Evolutionary conservation across 2,797 vertebrate genomes (phyloP).

Genomic region (Morus bassanus): DNA sequence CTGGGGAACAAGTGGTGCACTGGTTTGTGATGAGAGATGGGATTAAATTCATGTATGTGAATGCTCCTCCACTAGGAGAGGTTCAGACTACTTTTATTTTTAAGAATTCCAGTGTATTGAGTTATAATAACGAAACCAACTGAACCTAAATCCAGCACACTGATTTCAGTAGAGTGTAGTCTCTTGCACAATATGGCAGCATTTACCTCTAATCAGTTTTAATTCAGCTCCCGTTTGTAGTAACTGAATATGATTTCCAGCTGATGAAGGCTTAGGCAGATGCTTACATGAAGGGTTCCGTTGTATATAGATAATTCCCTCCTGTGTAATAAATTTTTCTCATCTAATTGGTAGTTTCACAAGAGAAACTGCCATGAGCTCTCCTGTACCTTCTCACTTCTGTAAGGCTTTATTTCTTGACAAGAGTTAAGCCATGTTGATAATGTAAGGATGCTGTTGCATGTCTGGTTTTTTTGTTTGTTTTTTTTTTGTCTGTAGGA

Average conservation of each 20-base stretch:
- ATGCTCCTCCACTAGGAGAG: background rate
- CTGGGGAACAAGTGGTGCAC: background rate
- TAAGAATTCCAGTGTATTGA: background rate
- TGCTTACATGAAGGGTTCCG: background rate
- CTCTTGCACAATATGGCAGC: background rate
- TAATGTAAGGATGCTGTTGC: background rate
- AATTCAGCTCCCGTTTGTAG: background rate
- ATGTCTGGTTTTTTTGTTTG: background rate
- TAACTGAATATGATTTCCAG: background rate
- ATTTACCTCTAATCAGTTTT: background rate
- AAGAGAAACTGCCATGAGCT: background rate
- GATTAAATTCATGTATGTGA: background rate
- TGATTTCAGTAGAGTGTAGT: background rate
- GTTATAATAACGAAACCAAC: background rate
- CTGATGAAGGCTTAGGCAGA: background rate
- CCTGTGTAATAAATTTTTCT: background rate
- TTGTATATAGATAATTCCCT: background rate
- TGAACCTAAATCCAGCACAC: background rate
- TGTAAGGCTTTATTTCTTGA: background rate
- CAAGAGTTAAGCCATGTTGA: background rate
- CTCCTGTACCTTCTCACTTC: background rate
- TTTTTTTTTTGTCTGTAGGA: background rate
- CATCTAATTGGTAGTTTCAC: background rate
- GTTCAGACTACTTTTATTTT: background rate
- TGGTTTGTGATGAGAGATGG: background rate